Percentiles rank a stretch among this genome's conserved stretches.
phyloP scores from a whole-genome alignment of 2,888 invertebrate genomes.

The Phaedon cochleariae region DNA sequence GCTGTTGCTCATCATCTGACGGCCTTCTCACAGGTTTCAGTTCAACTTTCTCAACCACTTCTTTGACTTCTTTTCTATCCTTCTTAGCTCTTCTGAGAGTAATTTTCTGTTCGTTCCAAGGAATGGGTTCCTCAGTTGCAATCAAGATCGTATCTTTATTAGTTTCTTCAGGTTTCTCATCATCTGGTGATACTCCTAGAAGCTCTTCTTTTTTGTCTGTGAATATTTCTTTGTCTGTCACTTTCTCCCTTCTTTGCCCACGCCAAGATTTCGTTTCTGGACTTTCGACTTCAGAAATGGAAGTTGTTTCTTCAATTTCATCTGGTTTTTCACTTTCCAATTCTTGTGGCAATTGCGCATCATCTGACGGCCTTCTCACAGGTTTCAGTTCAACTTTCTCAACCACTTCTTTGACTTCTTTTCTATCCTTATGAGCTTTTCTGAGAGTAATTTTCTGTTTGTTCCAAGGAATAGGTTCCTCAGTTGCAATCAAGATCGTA shows the following conservation, averaged over 20 bases:
- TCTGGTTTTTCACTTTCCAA: constrained; percentile 42
- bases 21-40: constrained; percentile 17
- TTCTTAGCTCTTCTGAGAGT: constrained; percentile 61
- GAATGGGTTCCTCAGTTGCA: constrained; percentile 43
- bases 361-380: neutral
- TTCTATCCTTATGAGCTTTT: constrained; percentile 56
- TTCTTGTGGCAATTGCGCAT: constrained; percentile 12
- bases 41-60: constrained; percentile 60
- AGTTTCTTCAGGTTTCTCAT: too few relatives aligned
- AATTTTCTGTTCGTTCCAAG: constrained; percentile 72
- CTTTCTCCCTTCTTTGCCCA: constrained; percentile 11
- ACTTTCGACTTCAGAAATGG: constrained; percentile 20
- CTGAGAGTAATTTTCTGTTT: constrained; percentile 69
- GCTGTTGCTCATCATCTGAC: neutral
- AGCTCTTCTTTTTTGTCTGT: neutral
- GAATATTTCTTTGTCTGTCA: constrained; percentile 19
- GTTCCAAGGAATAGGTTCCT: constrained; percentile 65
- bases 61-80: constrained; percentile 66
- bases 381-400: constrained; percentile 39
- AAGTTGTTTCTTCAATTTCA: constrained; percentile 54
- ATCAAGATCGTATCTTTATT: too few relatives aligned
- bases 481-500: constrained; percentile 31
- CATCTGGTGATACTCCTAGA: too few relatives aligned
- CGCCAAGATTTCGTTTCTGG: constrained; percentile 21
- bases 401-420: constrained; percentile 49